Percentiles rank a stretch among this genome's conserved stretches.
Evolutionary conservation across 2,888 invertebrate genomes (phyloP).

Genomic region (Sycophila texana): DNA sequence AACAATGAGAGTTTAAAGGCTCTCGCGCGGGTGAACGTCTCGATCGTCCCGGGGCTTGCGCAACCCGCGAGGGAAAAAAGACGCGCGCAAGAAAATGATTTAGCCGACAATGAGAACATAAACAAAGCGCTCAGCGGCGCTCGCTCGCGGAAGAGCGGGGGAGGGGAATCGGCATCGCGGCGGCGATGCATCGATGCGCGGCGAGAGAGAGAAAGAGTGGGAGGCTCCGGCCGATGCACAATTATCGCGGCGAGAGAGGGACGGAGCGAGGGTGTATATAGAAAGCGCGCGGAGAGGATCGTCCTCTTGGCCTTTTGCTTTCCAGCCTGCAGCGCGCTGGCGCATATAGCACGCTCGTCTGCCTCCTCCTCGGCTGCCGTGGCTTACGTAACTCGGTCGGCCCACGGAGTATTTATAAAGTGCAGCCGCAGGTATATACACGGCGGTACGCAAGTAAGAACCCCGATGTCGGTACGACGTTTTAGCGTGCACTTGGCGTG

Average conservation of each 20-base stretch:
- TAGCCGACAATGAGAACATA: slow-evolving; percentile 54
- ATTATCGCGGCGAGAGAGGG: slow-evolving; percentile 43
- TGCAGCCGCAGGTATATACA: not conserved
- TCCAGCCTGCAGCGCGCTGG: slow-evolving; percentile 60
- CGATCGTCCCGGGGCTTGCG: slow-evolving; percentile 36
- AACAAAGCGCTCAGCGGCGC: slow-evolving; percentile 41
- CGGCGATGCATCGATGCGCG: slow-evolving; percentile 10
- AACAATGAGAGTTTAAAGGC: slow-evolving; percentile 44
- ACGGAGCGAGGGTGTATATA: slow-evolving; percentile 69
- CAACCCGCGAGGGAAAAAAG: not conserved
- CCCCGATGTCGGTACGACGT: no score
- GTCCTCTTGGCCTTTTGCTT: slow-evolving; percentile 74
- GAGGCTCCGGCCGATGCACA: slow-evolving; percentile 41
- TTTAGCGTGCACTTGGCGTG: no score
- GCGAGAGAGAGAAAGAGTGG: not conserved
- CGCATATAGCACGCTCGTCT: slow-evolving; percentile 2
- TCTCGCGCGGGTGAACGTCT: slow-evolving; percentile 16
- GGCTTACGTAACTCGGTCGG: slow-evolving; percentile 39
- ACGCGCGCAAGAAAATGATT: slow-evolving; percentile 50
- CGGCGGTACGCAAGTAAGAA: no score
- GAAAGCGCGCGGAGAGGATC: slow-evolving; percentile 73
- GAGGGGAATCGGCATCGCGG: not conserved
- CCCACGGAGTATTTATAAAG: slow-evolving; percentile 11
- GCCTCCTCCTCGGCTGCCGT: slow-evolving; percentile 5
- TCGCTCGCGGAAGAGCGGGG: not conserved